These are phyloP conservation scores for Corapipo altera DNA, from an alignment of 2,113 vertebrate genomes.

Conservation along the genomic window DNA sequence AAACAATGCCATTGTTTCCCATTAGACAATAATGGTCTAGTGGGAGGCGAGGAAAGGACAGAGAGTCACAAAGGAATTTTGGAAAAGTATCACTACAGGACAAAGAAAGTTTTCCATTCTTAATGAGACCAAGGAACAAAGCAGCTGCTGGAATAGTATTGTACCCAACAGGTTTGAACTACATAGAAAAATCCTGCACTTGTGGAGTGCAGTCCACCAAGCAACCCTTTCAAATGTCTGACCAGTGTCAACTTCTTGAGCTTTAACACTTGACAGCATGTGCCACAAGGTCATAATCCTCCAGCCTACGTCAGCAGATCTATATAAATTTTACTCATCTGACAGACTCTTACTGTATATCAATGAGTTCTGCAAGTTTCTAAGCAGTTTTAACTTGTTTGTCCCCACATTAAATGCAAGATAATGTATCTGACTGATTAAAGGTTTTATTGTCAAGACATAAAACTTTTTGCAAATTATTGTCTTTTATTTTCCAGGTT, in stretches of 20 bases:
- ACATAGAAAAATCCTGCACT: not conserved
- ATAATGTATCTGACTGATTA: slow-evolving; percentile 21
- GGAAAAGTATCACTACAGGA: not conserved
- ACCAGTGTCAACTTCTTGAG: not conserved
- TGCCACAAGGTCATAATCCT: not conserved
- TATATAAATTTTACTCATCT: not conserved
- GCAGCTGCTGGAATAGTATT: not conserved
- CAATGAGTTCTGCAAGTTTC: slow-evolving; percentile 50
- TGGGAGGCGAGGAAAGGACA: not conserved
- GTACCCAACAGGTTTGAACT: not conserved
- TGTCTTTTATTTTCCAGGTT: slow-evolving; percentile 53
- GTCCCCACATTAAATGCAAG: not conserved
- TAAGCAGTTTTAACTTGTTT: slow-evolving; percentile 42
- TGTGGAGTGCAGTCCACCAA: not conserved
- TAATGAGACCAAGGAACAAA: not conserved
- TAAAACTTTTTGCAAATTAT: slow-evolving; percentile 32
- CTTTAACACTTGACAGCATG: not conserved
- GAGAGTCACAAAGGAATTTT: not conserved
- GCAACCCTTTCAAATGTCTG: not conserved
- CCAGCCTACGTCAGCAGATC: not conserved
- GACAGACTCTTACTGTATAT: not conserved
- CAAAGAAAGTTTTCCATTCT: not conserved
- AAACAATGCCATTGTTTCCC: not conserved
- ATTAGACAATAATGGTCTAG: not conserved
- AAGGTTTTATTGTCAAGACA: slow-evolving; percentile 54